Percentiles rank a stretch among this genome's conserved stretches.
phyloP scores from a whole-genome alignment of 2,797 vertebrate species.

The Peromyscus aztecus region DNA sequence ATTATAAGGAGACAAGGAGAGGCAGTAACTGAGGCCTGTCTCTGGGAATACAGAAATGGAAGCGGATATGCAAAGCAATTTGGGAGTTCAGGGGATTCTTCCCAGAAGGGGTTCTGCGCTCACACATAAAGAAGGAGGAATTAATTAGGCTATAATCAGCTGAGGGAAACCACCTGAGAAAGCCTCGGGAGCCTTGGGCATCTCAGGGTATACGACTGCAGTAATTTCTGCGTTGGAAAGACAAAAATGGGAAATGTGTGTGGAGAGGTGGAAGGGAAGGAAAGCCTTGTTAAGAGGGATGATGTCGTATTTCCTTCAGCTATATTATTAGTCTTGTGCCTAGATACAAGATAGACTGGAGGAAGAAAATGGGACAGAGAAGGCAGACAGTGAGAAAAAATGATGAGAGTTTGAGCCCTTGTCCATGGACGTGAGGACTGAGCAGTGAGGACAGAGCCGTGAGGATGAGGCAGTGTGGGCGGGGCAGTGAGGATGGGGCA shows the following conservation, averaged over 20 bases:
- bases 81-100: slow-evolving; percentile 16
- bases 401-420: too few species aligned
- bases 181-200: not conserved
- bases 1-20: not conserved
- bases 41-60: not conserved
- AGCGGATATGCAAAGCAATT: not conserved
- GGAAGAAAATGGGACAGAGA: not conserved
- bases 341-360: not conserved
- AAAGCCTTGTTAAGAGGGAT: not conserved
- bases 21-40: not conserved
- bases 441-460: too few species aligned
- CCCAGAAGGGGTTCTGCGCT: slow-evolving; percentile 3
- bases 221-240: not conserved
- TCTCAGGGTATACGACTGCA: not conserved
- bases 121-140: not conserved
- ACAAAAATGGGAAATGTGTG: slow-evolving; percentile 26
- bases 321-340: not conserved
- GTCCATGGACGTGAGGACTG: not conserved
- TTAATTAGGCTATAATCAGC: slow-evolving; percentile 41
- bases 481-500: too few species aligned
- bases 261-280: not conserved
- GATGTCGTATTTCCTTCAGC: not conserved
- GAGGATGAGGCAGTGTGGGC: too few species aligned
- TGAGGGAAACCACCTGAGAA: not conserved
- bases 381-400: too few species aligned